Percentiles rank a stretch among this genome's conserved stretches.
These are phyloP conservation scores for Amphiprion clarkii DNA, from an alignment of 2,797 vertebrate genomes.

Conservation along the genomic window DNA sequence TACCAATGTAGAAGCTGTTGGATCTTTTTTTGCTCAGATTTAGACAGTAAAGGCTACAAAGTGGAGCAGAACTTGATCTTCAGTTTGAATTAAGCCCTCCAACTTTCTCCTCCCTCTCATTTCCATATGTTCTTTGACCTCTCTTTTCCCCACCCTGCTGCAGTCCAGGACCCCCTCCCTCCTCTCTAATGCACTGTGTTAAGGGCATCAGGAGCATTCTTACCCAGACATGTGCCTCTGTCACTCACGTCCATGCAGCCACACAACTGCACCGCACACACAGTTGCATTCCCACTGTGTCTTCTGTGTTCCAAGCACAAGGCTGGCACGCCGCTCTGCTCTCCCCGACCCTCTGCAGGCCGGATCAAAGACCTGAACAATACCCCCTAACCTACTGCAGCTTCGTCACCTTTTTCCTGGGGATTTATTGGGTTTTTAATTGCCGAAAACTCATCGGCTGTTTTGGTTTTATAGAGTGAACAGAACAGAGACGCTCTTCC, in stretches of 20 bases:
- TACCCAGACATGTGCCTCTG: constrained; percentile 82
- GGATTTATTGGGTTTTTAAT: constrained; percentile 19
- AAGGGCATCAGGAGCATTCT: constrained; percentile 75
- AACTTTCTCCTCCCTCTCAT: constrained; percentile 15
- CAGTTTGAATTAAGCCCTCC: not conserved
- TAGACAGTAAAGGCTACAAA: not conserved
- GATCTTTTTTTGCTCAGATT: too few species aligned
- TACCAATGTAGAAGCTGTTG: too few species aligned
- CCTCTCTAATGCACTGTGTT: constrained; percentile 61
- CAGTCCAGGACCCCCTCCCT: constrained; percentile 14
- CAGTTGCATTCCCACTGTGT: constrained; percentile 67
- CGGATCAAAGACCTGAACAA: constrained; percentile 15
- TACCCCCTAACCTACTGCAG: not conserved
- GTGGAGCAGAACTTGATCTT: not conserved
- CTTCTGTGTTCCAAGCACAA: constrained; percentile 61
- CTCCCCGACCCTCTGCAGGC: constrained; percentile 12
- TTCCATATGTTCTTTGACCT: constrained; percentile 40
- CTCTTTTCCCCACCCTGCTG: constrained; percentile 17
- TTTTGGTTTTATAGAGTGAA: constrained; percentile 22
- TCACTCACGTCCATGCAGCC: constrained; percentile 77
- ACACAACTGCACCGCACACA: constrained; percentile 49
- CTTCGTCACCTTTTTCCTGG: not conserved
- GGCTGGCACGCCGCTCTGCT: constrained; percentile 41
- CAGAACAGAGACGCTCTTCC: not conserved
- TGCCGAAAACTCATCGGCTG: not conserved